Base-by-base conservation (phyloP, 2,888 invertebrate genomes). In the Eilema sororculum region DNA sequence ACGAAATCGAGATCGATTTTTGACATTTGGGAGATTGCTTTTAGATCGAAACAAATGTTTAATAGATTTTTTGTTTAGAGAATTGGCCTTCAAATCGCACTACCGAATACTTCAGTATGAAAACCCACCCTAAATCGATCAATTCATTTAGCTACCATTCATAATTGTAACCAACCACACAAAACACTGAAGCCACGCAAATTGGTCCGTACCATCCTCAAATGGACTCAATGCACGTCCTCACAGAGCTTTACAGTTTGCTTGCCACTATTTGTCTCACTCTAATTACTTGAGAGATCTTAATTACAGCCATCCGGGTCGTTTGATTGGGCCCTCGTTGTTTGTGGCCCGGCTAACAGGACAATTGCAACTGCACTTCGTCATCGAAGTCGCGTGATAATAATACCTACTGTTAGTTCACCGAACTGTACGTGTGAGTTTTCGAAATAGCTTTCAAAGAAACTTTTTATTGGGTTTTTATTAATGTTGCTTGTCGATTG, bases 301-400 rank as follows among this genome's bases (percentile, higher is more conserved):
- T 94, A 93, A 93, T 94, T 93, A 92, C 91, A 81, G 83, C 84
- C 92, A 92, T 94, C 93, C 93, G 92, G 87, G 82, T 79, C 82
- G 87, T 89, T 90, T 90, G 91, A 93, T 92, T 92, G 91, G 89
- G 84, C 74, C 84, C 87, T 86, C 87, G 87, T 91, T 93, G 93
- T 93, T 93, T 93, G 92, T 84, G 79, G 82, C 81, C 85, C 85
- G 71, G 78, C 86, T 88, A 90, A 91, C 90, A 86, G 89, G 89
- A 87, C 91, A 88, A 90, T 90, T 92, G 90, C 90, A 87, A 88
- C 85, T 89, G 90, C 90, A 88, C 85, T 90, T 86, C 86, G 87
- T 84, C 81, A 84, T 80, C 64, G 66, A 73, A 78, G 73, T 69
- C 76, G 75, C 79, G 60, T 67, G 69, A 58, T 63, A 72, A 75